Evolutionary conservation across 2,888 invertebrate genomes (phyloP).

Genomic region (Xanthorhoe designata): DNA sequence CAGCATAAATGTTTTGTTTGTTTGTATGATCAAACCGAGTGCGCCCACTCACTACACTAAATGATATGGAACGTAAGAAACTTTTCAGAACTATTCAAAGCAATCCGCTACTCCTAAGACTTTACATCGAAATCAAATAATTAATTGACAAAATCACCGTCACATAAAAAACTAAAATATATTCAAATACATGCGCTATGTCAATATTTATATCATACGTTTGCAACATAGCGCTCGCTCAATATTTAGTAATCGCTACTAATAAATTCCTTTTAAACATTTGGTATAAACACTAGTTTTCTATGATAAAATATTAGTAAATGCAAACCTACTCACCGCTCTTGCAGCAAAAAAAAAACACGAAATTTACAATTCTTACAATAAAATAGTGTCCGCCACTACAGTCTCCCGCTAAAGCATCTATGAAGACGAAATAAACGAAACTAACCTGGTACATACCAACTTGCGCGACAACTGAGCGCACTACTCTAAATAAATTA

Average conservation of each 20-base stretch:
- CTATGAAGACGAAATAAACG: constrained; percentile 45
- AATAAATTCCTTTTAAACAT: constrained; percentile 68
- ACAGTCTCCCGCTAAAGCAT: constrained; percentile 38
- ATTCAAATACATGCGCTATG: constrained; percentile 29
- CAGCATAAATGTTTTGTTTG: constrained; percentile 67
- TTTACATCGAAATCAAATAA: constrained; percentile 54
- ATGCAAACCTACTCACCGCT: constrained; percentile 78
- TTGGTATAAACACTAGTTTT: constrained; percentile 80
- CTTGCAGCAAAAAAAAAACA: constrained; percentile 62
- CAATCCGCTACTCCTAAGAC: constrained; percentile 50
- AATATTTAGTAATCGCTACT: constrained; percentile 48
- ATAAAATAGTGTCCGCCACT: constrained; percentile 49
- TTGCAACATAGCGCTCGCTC: constrained; percentile 35
- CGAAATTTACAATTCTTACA: constrained; percentile 79
- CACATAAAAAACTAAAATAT: constrained; percentile 60
- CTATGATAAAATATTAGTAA: constrained; percentile 84
- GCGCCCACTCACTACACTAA: constrained; percentile 53
- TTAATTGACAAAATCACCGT: constrained; percentile 79
- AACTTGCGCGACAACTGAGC: constrained; percentile 45
- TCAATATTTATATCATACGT: constrained; percentile 40
- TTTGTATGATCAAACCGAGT: constrained; percentile 44
- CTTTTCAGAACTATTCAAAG: constrained; percentile 64
- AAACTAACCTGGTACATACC: constrained; percentile 49
- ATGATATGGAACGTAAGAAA: constrained; percentile 77
- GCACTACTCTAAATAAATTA: constrained; percentile 53